phyloP scores from a whole-genome alignment of 2,113 vertebrate species.

The Steatornis caripensis region DNA sequence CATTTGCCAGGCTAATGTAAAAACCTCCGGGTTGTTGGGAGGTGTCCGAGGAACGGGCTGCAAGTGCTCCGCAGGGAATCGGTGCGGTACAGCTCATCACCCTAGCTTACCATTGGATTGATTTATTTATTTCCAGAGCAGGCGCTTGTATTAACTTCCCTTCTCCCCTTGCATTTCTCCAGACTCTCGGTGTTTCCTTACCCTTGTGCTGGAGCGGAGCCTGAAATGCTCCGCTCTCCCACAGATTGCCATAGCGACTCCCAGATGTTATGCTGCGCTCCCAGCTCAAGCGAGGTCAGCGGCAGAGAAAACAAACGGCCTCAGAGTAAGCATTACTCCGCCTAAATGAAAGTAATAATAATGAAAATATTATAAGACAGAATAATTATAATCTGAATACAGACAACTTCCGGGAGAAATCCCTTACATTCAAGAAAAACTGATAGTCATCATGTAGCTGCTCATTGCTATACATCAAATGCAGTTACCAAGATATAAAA shows the following conservation, averaged over 20 bases:
- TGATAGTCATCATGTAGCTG: neutral
- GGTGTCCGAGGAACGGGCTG: neutral
- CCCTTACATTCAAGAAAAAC: neutral
- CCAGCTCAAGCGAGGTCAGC: neutral
- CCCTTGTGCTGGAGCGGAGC: rapidly evolving
- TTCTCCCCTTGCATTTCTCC: neutral
- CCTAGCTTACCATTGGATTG: too few relatives aligned
- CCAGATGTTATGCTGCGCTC: neutral
- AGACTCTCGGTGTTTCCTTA: rapidly evolving
- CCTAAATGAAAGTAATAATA: neutral
- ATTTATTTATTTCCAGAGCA: neutral
- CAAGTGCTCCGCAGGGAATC: neutral
- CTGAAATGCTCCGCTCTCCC: neutral
- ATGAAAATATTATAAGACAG: neutral
- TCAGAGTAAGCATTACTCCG: neutral
- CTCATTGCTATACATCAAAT: neutral
- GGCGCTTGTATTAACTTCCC: neutral
- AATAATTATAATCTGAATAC: too few relatives aligned
- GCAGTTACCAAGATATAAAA: neutral
- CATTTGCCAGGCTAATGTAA: neutral
- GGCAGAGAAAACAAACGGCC: neutral
- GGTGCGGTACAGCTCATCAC: neutral
- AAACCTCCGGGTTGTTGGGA: neutral
- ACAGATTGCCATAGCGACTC: rapidly evolving
- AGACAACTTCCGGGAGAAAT: neutral